Evolutionary conservation across 2,113 vertebrate genomes (phyloP).

Genomic region (Misgurnus mizolepis): DNA sequence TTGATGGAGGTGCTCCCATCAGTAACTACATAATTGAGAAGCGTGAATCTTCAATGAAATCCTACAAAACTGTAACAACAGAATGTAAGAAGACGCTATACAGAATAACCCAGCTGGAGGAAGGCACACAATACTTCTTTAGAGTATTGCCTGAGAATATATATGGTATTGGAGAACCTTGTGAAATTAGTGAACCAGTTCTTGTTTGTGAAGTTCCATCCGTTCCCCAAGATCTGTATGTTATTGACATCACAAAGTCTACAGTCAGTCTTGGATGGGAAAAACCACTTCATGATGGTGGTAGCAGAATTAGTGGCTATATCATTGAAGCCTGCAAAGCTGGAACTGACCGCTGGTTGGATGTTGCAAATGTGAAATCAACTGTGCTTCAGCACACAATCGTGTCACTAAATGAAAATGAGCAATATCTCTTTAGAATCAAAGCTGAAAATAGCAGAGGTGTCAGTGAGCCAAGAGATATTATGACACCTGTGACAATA

Average conservation of each 20-base stretch:
- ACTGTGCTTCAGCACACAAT: slow-evolving; percentile 82
- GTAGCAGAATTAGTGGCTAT: slow-evolving; percentile 89
- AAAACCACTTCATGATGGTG: slow-evolving; percentile 88
- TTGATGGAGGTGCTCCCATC: slow-evolving; percentile 93
- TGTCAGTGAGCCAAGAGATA: slow-evolving; percentile 89
- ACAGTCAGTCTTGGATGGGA: slow-evolving; percentile 89
- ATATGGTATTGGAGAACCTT: slow-evolving; percentile 93
- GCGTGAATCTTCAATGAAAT: slow-evolving; percentile 95
- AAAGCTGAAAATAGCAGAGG: slow-evolving; percentile 93
- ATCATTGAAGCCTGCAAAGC: slow-evolving; percentile 91
- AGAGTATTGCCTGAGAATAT: slow-evolving; percentile 97
- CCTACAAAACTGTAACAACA: slow-evolving; percentile 93
- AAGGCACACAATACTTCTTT: slow-evolving; percentile 93
- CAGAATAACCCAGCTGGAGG: slow-evolving; percentile 86
- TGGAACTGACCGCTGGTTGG: slow-evolving; percentile 90
- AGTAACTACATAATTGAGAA: slow-evolving; percentile 97
- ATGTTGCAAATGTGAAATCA: slow-evolving; percentile 85
- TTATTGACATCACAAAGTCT: slow-evolving; percentile 88
- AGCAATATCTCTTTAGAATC: slow-evolving; percentile 94
- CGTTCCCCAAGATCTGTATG: slow-evolving; percentile 84
- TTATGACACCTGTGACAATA: slow-evolving; percentile 85
- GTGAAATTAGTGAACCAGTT: slow-evolving; percentile 88
- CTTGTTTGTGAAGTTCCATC: slow-evolving; percentile 92
- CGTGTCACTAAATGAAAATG: slow-evolving; percentile 89
- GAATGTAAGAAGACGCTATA: slow-evolving; percentile 95